Evolutionary conservation across 2,888 invertebrate genomes (phyloP).

Genomic region (Plagodis pulveraria): DNA sequence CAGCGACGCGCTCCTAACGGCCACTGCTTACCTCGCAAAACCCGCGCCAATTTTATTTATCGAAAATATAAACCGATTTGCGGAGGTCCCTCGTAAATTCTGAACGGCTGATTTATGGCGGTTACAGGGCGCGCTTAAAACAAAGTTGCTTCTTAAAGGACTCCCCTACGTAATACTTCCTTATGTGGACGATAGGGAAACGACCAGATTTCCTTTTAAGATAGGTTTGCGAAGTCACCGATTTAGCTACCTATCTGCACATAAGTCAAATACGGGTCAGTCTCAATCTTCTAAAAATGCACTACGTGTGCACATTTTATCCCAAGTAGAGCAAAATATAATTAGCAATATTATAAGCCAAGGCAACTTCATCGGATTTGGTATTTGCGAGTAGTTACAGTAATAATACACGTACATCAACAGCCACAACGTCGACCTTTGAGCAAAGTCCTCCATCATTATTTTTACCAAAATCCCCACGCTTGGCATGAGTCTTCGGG

Average conservation of each 20-base stretch:
- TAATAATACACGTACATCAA: too few species aligned
- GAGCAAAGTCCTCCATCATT: too few species aligned
- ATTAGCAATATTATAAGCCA: too few species aligned
- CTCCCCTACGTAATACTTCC: slow-evolving; percentile 59
- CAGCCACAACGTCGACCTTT: too few species aligned
- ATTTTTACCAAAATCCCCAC: too few species aligned
- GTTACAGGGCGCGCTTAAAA: slow-evolving; percentile 79
- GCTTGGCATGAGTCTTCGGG: too few species aligned
- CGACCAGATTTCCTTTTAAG: slow-evolving; percentile 36
- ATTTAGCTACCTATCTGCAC: slow-evolving; percentile 18
- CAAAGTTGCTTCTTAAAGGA: slow-evolving; percentile 76
- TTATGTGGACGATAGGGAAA: slow-evolving; percentile 45
- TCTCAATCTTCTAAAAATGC: background rate
- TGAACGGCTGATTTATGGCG: slow-evolving; percentile 81
- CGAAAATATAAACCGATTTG: slow-evolving; percentile 85
- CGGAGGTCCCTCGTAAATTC: slow-evolving; percentile 82
- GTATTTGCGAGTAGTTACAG: too few species aligned
- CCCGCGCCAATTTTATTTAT: slow-evolving; percentile 85
- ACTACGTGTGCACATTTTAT: background rate
- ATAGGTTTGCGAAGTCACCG: slow-evolving; percentile 37
- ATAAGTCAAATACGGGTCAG: slow-evolving; percentile 8
- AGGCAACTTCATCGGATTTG: too few species aligned
- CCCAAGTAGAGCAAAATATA: too few species aligned
- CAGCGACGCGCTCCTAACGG: slow-evolving; percentile 81
- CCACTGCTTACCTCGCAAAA: slow-evolving; percentile 84